Percentiles rank a stretch among this genome's conserved stretches.
These are phyloP conservation scores for Clarias laeviceps DNA, from an alignment of 2,797 vertebrate genomes.

Conservation along the genomic window DNA sequence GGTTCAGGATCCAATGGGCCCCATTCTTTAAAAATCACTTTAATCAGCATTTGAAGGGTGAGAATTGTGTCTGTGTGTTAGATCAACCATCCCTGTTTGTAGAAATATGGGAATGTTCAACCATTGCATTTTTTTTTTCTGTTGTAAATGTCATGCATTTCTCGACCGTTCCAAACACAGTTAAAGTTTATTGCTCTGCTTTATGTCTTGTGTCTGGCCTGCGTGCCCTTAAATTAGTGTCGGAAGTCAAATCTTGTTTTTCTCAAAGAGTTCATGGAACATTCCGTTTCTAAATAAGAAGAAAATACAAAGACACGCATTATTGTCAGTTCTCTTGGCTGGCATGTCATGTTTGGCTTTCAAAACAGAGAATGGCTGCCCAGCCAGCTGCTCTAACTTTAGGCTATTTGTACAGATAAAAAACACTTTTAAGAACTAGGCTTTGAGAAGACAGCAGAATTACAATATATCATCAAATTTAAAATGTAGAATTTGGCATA, in stretches of 20 bases:
- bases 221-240: conserved; percentile 44
- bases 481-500: background rate
- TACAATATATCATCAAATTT: background rate
- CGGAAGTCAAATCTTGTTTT: conserved; percentile 58
- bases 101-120: conserved; percentile 20
- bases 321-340: conserved; percentile 39
- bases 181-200: conserved; percentile 48
- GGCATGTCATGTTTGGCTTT: conserved; percentile 32
- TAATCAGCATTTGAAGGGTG: background rate
- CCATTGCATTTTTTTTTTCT: conserved; percentile 21
- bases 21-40: background rate
- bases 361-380: background rate
- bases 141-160: conserved; percentile 42
- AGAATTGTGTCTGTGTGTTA: background rate
- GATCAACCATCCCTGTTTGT: conserved; percentile 21
- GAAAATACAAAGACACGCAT: conserved; percentile 48
- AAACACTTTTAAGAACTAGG: background rate
- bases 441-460: background rate
- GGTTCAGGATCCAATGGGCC: background rate
- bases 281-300: conserved; percentile 52
- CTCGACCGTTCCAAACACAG: conserved; percentile 38
- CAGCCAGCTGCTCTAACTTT: background rate
- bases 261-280: conserved; percentile 50
- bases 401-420: background rate
- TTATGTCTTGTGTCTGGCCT: conserved; percentile 52